Evolutionary conservation across 2,888 invertebrate species (phyloP).

Genomic region (Machimus rusticus): DNA sequence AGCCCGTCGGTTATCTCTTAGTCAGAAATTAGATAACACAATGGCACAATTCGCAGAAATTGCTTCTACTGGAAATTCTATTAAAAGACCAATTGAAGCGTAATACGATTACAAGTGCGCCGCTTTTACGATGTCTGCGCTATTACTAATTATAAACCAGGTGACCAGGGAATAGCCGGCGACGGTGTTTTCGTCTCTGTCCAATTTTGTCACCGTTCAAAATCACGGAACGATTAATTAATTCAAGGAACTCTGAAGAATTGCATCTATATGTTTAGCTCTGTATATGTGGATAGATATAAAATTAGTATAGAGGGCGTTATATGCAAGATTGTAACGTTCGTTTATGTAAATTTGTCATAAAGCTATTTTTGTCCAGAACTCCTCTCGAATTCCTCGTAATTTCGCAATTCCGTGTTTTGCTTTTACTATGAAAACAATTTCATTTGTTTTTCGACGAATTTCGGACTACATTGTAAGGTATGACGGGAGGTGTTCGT

Average conservation of each 20-base stretch:
- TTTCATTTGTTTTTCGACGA: not conserved
- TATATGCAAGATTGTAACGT: not conserved
- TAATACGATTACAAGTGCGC: constrained; percentile 11
- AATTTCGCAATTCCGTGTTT: not conserved
- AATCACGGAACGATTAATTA: not conserved
- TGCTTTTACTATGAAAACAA: not conserved
- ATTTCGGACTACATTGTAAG: not conserved
- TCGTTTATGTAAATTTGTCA: not conserved
- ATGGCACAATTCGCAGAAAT: constrained; percentile 16
- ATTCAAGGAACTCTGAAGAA: not conserved
- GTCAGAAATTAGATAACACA: constrained; percentile 5
- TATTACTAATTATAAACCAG: not conserved
- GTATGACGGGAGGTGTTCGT: too few relatives aligned
- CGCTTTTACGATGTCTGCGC: not conserved
- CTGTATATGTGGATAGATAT: too few relatives aligned
- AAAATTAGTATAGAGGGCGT: not conserved
- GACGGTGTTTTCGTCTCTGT: not conserved
- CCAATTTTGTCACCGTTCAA: not conserved
- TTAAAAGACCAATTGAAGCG: constrained; percentile 22
- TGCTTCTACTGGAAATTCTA: not conserved
- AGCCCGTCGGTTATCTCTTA: constrained; percentile 1
- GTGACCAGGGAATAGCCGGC: not conserved
- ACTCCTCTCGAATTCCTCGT: not conserved
- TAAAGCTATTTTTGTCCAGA: not conserved
- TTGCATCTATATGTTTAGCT: not conserved